phyloP scores from a whole-genome alignment of 2,113 vertebrate species.

The Dryoscopus gambensis region DNA sequence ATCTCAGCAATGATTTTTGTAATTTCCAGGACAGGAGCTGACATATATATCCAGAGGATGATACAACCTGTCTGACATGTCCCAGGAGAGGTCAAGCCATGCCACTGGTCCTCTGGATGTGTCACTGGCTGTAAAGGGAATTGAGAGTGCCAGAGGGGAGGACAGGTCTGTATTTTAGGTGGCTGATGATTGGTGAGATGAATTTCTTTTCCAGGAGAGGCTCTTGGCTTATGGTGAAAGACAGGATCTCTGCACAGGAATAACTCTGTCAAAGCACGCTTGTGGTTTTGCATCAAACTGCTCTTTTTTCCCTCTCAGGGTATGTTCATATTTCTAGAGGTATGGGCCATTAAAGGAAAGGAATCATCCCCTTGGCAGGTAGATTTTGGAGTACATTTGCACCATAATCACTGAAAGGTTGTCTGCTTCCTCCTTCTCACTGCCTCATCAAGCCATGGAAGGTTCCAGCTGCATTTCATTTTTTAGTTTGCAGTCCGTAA shows the following conservation, averaged over 20 bases:
- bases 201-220: neutral
- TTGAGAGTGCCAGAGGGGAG: neutral
- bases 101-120: neutral
- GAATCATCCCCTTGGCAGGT: neutral
- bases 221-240: neutral
- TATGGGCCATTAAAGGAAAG: neutral
- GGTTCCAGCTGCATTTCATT: neutral
- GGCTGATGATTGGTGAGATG: neutral
- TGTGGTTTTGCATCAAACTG: neutral
- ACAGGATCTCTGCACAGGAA: neutral
- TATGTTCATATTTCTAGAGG: neutral
- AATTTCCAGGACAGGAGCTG: neutral
- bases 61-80: neutral
- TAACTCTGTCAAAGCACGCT: neutral
- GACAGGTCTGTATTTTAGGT: neutral
- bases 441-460: accelerated
- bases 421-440: neutral
- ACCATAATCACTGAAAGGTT: neutral
- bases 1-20: neutral
- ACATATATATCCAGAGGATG: neutral
- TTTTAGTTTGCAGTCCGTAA: neutral
- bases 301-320: neutral
- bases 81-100: neutral
- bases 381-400: neutral
- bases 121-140: neutral